phyloP scores from a whole-genome alignment of 2,888 invertebrate species.

The Microdon myrmicae region DNA sequence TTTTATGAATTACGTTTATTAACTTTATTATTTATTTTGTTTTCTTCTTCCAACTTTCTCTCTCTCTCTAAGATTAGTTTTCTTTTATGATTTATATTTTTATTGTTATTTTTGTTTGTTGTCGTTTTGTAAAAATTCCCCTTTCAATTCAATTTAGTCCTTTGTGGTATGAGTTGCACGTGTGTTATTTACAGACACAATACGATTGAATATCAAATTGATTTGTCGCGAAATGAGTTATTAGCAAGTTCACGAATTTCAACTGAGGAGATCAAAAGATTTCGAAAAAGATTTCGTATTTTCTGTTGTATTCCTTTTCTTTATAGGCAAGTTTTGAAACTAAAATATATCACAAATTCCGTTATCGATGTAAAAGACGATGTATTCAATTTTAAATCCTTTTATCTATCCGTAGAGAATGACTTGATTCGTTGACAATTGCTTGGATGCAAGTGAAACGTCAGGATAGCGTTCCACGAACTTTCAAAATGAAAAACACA shows the following conservation, averaged over 20 bases:
- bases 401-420: slow-evolving; percentile 14
- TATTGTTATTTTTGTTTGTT: slow-evolving; percentile 2
- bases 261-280: slow-evolving; percentile 17
- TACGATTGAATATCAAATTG: too few relatives aligned
- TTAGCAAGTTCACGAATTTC: slow-evolving; percentile 9
- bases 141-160: too few relatives aligned
- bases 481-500: slow-evolving; percentile 18
- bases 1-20: slow-evolving; percentile 30
- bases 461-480: slow-evolving; percentile 18
- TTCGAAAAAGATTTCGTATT: slow-evolving; percentile 10
- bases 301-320: slow-evolving; percentile 13
- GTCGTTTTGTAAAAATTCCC: neutral
- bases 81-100: slow-evolving; percentile 1
- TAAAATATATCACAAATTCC: slow-evolving; percentile 50
- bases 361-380: slow-evolving; percentile 52
- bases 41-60: slow-evolving; percentile 13
- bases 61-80: slow-evolving; percentile 6
- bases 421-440: too few relatives aligned
- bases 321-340: slow-evolving; percentile 6
- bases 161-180: too few relatives aligned
- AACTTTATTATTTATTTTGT: slow-evolving; percentile 15
- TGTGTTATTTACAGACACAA: slow-evolving; percentile 1
- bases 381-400: slow-evolving; percentile 47
- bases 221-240: too few relatives aligned
- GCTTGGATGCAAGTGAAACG: too few relatives aligned